phyloP scores from a whole-genome alignment of 2,888 invertebrate species.

The Pasiphila rectangulata region DNA sequence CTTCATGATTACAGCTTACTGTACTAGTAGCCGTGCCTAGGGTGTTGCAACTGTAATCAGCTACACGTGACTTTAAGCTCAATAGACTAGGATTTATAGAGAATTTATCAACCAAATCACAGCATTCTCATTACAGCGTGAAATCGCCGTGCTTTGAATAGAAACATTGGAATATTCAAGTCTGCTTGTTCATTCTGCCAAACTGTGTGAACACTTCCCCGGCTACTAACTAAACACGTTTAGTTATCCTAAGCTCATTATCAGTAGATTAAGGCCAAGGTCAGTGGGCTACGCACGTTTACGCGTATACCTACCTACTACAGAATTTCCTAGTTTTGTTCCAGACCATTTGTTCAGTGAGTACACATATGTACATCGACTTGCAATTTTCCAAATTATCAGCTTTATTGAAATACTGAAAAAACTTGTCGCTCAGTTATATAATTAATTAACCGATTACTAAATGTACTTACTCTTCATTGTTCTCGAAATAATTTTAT shows the following conservation, averaged over 20 bases:
- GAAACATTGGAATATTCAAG: neutral
- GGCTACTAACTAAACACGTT: no score
- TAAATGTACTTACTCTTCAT: conserved; percentile 6
- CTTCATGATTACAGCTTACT: conserved; percentile 32
- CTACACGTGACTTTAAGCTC: conserved; percentile 27
- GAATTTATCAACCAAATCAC: no score
- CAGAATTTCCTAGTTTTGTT: conserved; percentile 3
- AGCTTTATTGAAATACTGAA: no score
- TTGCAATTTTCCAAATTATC: no score
- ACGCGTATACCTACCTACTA: no score
- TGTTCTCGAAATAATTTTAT: neutral
- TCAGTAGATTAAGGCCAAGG: conserved; percentile 59
- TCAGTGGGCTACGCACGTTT: conserved; percentile 53
- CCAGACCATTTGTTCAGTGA: no score
- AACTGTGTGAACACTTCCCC: no score
- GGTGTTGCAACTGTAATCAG: conserved; percentile 31
- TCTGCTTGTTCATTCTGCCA: no score
- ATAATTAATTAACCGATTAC: conserved; percentile 16
- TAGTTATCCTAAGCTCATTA: no score
- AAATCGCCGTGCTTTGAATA: conserved; percentile 6
- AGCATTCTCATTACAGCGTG: neutral
- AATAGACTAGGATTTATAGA: no score
- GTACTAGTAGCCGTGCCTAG: conserved; percentile 19
- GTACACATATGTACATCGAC: no score
- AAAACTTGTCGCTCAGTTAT: no score